Base-by-base conservation (phyloP, 30 jellyfish, hydroid and myxozoan species). In the Aurelia aurita complex sp. Pacific region DNA sequence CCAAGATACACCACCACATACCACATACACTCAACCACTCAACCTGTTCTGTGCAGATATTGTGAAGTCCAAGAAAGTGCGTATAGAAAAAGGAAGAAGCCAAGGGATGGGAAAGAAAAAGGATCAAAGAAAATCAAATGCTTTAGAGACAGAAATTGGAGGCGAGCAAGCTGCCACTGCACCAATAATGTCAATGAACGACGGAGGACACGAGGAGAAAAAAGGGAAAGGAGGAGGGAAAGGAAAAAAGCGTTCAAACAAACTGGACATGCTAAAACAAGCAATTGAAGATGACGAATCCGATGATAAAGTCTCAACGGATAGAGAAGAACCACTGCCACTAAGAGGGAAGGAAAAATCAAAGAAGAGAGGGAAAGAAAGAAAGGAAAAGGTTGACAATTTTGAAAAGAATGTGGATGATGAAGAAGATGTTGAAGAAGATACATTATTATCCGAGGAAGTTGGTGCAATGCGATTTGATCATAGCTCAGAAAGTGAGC, bases 281-380 rank as follows among this genome's bases (percentile, higher is more conserved):
- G 96, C 90, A 13, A 94, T 94, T 67, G 97, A 82, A 16, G 97
- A 74, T 34, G 97, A 59, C 34, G 92, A 59, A n/a, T 16, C 64
- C 15, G 88, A 84, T 19, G 91, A 85, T 33, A 69, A 67, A 51
- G 53, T 16, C 10, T 52, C 51, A 46, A 14, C 12, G n/a, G 65
- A 83, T 19, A 61, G 51, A 38, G 75, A 11, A 50, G 67, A 62
- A 68, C 35, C 42, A 29, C n/a, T 16, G 54, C 46, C 46, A 42
- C 38, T 15, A 52, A 32, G 16, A 23, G 69, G 50, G 50, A 55
- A 34, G 23, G 55, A 57, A 34, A 74, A 77, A 40, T 5, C 74
- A 40, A 85, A 35, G 75, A 29, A 42, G 42, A 76, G 42, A 74
- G 60, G 76, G 74, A 54, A 65, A 12, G 71, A n/a, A 60, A 43